Percentiles rank a stretch among this genome's conserved stretches.
Conservation (phyloP, 2,888 invertebrate genomes). For the Bugula neritina region DNA sequence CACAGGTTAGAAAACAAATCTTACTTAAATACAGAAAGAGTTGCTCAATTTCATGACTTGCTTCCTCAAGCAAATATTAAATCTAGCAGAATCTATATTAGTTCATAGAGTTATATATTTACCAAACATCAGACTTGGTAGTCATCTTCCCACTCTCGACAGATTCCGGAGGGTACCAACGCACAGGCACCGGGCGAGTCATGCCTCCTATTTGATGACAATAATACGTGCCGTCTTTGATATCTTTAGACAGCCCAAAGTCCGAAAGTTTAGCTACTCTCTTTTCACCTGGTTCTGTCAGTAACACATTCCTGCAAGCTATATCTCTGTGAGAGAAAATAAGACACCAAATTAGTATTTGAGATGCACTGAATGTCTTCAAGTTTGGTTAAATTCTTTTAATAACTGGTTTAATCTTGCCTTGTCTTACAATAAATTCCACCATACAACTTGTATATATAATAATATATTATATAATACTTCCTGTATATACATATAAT, state of each 20-base stretch:
- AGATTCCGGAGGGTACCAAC: conserved; percentile 20
- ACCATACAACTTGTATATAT: too few relatives aligned
- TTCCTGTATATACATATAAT: too few relatives aligned
- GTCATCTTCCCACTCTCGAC: not conserved
- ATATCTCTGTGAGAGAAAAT: conserved; percentile 71
- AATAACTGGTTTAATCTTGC: too few relatives aligned
- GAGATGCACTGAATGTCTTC: too few relatives aligned
- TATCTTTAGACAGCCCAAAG: conserved; percentile 74
- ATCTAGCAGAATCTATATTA: not conserved
- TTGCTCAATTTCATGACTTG: not conserved
- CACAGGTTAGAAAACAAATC: too few relatives aligned
- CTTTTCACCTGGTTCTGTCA: conserved; percentile 60
- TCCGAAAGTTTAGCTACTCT: conserved; percentile 76
- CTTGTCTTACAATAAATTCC: too few relatives aligned
- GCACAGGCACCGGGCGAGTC: not conserved
- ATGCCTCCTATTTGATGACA: not conserved
- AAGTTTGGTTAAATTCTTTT: too few relatives aligned
- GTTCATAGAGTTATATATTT: not conserved
- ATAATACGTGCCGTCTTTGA: conserved; percentile 68
- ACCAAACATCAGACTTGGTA: conserved; percentile 22
- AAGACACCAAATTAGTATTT: too few relatives aligned
- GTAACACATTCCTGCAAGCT: conserved; percentile 73
- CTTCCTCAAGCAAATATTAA: not conserved
- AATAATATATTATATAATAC: too few relatives aligned
- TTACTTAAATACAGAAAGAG: too few relatives aligned